Evolutionary conservation across 1,140 invertebrate species (phyloP).

Genomic region (Amyelois transitella): DNA sequence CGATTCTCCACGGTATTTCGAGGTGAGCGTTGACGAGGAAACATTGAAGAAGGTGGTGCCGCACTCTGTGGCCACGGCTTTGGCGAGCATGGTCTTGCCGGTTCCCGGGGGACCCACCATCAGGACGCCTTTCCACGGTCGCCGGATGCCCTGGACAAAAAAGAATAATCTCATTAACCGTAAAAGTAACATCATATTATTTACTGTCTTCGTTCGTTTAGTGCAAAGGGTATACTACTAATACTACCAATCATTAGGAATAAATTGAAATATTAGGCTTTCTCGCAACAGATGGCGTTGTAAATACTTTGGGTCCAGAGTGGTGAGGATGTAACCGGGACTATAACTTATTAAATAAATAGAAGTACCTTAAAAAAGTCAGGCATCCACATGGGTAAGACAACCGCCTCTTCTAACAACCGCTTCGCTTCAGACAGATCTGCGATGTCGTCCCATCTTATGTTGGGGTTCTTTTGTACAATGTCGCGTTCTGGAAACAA

Average conservation of each 20-base stretch:
- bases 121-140: conserved; percentile 89
- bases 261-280: too few species aligned
- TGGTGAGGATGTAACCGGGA: too few species aligned
- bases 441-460: conserved; percentile 98
- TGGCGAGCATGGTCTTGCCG: conserved; percentile 99
- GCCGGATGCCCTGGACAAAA: conserved; percentile 84
- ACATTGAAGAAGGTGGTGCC: conserved; percentile 99
- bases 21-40: conserved; percentile 96
- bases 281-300: too few species aligned
- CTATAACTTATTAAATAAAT: background rate
- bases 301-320: too few species aligned
- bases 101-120: conserved; percentile 99
- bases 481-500: conserved; percentile 94
- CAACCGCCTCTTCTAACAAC: conserved; percentile 97
- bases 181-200: too few species aligned
- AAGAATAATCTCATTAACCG: too few species aligned
- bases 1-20: conserved; percentile 98
- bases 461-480: conserved; percentile 97
- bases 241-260: too few species aligned
- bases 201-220: too few species aligned
- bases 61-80: conserved; percentile 99
- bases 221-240: too few species aligned
- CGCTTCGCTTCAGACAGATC: conserved; percentile 96
- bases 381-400: conserved; percentile 98
- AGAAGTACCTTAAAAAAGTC: conserved; percentile 95